Evolutionary conservation across 2,797 vertebrate genomes (phyloP).

Genomic region (Cyprinodon diabolis): DNA sequence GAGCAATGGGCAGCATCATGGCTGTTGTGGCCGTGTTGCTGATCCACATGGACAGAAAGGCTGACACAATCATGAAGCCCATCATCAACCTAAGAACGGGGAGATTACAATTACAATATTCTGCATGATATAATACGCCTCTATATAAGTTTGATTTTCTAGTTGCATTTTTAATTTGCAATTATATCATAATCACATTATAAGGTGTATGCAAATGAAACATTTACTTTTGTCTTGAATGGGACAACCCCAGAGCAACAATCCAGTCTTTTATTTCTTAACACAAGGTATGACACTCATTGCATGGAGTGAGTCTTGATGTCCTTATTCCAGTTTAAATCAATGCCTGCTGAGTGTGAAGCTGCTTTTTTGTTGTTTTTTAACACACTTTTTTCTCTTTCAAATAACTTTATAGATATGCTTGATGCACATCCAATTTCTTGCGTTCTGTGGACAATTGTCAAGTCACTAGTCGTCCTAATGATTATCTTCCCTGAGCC

Average conservation of each 20-base stretch:
- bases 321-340: background rate
- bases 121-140: background rate
- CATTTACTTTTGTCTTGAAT: background rate
- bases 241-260: background rate
- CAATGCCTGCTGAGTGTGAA: no score
- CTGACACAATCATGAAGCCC: conserved; percentile 91
- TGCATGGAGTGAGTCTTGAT: background rate
- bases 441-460: background rate
- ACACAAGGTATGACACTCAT: background rate
- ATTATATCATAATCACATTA: background rate
- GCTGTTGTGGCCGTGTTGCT: conserved; percentile 95
- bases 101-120: background rate
- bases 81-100: conserved; percentile 84
- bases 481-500: no score
- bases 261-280: background rate
- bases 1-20: conserved; percentile 95
- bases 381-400: background rate
- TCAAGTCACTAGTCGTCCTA: background rate
- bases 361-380: background rate
- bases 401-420: background rate
- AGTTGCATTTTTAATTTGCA: background rate
- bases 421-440: background rate
- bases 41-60: conserved; percentile 99
- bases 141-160: no score
- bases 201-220: background rate